Evolutionary conservation across 2,113 vertebrate genomes (phyloP).

Genomic region (Coracopsis vasa): DNA sequence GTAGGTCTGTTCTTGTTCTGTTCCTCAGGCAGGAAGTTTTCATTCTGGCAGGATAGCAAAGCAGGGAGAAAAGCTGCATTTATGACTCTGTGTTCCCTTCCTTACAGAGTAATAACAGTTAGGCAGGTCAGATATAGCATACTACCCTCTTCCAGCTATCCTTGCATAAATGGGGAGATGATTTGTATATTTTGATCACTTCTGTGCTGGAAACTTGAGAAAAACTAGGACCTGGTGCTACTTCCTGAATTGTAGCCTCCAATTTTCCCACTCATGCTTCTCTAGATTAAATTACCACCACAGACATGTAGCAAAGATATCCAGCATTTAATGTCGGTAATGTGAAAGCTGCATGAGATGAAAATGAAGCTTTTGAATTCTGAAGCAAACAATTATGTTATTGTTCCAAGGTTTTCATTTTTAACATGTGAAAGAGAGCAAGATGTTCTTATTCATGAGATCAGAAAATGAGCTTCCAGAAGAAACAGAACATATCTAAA

Average conservation of each 20-base stretch:
- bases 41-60: neutral
- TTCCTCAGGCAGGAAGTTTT: neutral
- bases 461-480: neutral
- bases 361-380: neutral
- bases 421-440: neutral
- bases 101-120: neutral
- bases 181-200: neutral
- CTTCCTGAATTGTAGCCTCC: neutral
- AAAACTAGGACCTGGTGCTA: neutral
- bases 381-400: neutral
- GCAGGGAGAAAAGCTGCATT: neutral
- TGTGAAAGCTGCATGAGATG: neutral
- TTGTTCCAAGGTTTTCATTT: neutral
- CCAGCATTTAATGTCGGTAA: neutral
- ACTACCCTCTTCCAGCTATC: neutral
- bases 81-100: neutral
- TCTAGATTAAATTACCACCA: neutral
- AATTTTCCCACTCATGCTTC: neutral
- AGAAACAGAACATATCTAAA: neutral
- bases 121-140: accelerated
- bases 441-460: neutral
- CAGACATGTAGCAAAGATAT: neutral
- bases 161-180: neutral
- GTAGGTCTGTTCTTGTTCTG: neutral
- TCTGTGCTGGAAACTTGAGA: neutral